Evolutionary conservation across 2,113 vertebrate genomes (phyloP).

Genomic region (Lontra canadensis): DNA sequence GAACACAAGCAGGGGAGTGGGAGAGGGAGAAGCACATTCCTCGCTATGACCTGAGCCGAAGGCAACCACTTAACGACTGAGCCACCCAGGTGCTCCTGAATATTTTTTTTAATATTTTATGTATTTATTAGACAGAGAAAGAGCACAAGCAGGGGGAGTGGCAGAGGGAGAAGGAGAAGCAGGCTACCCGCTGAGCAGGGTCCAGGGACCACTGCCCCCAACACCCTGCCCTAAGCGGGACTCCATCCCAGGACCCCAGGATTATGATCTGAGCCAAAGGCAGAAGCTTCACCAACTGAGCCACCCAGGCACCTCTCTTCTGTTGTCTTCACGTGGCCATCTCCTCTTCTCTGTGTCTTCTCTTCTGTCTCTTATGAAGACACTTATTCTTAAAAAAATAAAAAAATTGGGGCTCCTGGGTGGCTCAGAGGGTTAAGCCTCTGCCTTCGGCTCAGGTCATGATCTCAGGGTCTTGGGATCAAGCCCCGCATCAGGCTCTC

Average conservation of each 20-base stretch:
- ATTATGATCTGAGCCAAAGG: neutral
- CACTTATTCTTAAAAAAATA: neutral
- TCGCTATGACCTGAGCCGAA: too few relatives aligned
- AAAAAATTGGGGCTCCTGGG: too few relatives aligned
- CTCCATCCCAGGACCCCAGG: neutral
- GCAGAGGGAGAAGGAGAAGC: neutral
- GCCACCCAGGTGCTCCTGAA: too few relatives aligned
- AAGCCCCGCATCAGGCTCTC: too few relatives aligned
- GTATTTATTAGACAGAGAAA: neutral
- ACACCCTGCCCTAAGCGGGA: neutral
- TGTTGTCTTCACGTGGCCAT: neutral
- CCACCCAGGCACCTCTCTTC: neutral
- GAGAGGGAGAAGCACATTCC: neutral
- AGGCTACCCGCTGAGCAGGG: too few relatives aligned
- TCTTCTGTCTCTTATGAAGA: neutral
- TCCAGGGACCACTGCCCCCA: too few relatives aligned
- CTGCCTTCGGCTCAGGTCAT: too few relatives aligned
- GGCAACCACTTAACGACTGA: too few relatives aligned
- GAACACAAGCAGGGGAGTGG: neutral
- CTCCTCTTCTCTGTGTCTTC: neutral
- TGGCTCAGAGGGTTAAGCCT: too few relatives aligned
- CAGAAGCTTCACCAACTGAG: neutral
- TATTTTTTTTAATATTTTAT: neutral
- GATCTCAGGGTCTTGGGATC: too few relatives aligned
- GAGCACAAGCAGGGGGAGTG: neutral